Evolutionary conservation across 2,797 vertebrate genomes (phyloP).

Genomic region (Chaenodraco wilsoni): DNA sequence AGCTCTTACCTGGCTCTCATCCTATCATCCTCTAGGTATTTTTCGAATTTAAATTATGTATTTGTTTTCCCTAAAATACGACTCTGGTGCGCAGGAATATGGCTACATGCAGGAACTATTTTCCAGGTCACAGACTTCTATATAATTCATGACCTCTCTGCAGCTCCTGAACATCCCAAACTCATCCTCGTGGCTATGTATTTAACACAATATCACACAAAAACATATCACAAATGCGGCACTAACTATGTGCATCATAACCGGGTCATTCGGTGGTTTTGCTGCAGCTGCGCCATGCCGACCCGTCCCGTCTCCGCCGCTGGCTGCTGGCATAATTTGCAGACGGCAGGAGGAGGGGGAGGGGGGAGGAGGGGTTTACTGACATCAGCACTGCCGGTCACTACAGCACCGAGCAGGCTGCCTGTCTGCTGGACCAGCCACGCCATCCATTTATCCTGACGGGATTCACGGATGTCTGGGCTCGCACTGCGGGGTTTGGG

Average conservation of each 20-base stretch:
- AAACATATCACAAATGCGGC: background rate
- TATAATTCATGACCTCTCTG: constrained; percentile 43
- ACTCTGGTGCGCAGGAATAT: background rate
- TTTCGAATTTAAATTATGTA: background rate
- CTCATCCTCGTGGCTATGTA: background rate
- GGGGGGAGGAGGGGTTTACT: constrained; percentile 71
- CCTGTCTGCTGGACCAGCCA: constrained; percentile 69
- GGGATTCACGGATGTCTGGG: constrained; percentile 43
- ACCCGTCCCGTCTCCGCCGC: constrained; percentile 39
- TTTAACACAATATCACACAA: background rate
- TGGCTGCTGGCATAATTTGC: constrained; percentile 41
- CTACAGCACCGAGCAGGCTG: constrained; percentile 64
- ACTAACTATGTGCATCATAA: background rate
- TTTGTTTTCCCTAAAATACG: background rate
- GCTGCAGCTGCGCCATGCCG: constrained; percentile 26
- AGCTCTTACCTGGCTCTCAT: background rate
- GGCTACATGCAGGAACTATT: background rate
- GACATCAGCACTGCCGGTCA: constrained; percentile 72
- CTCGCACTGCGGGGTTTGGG: constrained; percentile 27
- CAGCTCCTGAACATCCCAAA: background rate
- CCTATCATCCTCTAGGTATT: background rate
- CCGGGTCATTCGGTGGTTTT: constrained; percentile 19
- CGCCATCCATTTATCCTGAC: constrained; percentile 58
- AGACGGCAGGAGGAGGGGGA: constrained; percentile 49
- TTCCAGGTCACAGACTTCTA: constrained; percentile 44